phyloP scores from a whole-genome alignment of 2,888 invertebrate genomes.

The Cephus pygmeus region DNA sequence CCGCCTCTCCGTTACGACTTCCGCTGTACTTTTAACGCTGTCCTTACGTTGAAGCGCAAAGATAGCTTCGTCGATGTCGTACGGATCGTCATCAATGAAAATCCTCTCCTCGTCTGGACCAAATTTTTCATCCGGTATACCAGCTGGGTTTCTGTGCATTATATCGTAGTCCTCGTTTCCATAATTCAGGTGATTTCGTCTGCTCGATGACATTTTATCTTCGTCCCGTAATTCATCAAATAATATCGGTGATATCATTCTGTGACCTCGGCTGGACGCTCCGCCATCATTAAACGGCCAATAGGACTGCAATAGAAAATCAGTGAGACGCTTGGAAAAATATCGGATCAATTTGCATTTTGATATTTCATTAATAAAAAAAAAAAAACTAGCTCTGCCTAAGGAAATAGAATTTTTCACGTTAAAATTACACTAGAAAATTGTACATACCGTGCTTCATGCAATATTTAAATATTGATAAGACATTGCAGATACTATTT shows the following conservation, averaged over 20 bases:
- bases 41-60: conserved; percentile 48
- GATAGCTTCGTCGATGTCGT: conserved; percentile 52
- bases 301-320: conserved; percentile 71
- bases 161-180: conserved; percentile 39
- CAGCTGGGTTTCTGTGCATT: conserved; percentile 42
- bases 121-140: conserved; percentile 57
- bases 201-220: conserved; percentile 27
- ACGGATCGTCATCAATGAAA: conserved; percentile 61
- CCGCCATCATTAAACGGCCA: conserved; percentile 81
- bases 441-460: background rate
- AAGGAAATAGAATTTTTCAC: background rate
- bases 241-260: conserved; percentile 65
- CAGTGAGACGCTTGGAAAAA: background rate
- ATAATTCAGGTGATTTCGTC: background rate
- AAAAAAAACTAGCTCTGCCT: background rate
- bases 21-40: conserved; percentile 17
- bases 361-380: background rate
- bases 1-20: conserved; percentile 48
- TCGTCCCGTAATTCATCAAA: conserved; percentile 31
- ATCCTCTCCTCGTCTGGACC: conserved; percentile 62
- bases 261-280: conserved; percentile 76
- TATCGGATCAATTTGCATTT: background rate
- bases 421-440: background rate
- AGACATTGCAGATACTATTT: background rate
- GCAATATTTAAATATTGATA: background rate